phyloP scores from a whole-genome alignment of 2,113 vertebrate genomes.

The Tenebrosternarchus preto region DNA sequence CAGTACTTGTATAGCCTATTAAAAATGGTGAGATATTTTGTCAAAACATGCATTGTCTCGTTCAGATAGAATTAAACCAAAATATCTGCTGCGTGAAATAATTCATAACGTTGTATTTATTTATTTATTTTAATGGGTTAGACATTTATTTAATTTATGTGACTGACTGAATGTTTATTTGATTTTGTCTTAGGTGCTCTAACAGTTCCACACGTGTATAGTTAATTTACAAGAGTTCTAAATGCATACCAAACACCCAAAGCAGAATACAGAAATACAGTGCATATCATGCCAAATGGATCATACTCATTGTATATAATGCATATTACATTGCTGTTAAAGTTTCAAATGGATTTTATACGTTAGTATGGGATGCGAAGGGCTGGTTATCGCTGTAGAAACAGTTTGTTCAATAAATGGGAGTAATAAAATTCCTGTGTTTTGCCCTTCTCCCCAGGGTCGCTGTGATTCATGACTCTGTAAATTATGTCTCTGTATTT shows the following conservation, averaged over 20 bases:
- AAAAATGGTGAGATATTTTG: conserved; percentile 70
- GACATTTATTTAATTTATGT: conserved; percentile 59
- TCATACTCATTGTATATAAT: conserved; percentile 63
- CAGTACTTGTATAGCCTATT: conserved; percentile 65
- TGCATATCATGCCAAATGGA: conserved; percentile 53
- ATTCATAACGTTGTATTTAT: conserved; percentile 58
- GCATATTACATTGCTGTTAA: conserved; percentile 50
- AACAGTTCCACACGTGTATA: not conserved
- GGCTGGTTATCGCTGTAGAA: conserved; percentile 76
- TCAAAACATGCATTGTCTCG: conserved; percentile 61
- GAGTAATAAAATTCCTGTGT: conserved; percentile 74
- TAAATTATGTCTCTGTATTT: conserved; percentile 97
- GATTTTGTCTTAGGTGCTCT: conserved; percentile 58
- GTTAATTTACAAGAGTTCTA: conserved; percentile 7
- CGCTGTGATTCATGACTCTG: conserved; percentile 89
- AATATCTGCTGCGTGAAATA: conserved; percentile 54
- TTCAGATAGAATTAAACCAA: conserved; percentile 63
- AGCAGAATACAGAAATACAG: conserved; percentile 32
- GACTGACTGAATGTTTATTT: conserved; percentile 73
- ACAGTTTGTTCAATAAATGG: conserved; percentile 85
- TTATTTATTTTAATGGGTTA: conserved; percentile 23
- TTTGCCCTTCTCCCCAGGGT: conserved; percentile 88
- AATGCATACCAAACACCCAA: conserved; percentile 29
- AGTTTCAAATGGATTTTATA: conserved; percentile 64
- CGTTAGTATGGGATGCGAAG: conserved; percentile 75